These are phyloP conservation scores for Limnodromus scolopaceus DNA, from an alignment of 2,797 vertebrate genomes.

Conservation along the genomic window DNA sequence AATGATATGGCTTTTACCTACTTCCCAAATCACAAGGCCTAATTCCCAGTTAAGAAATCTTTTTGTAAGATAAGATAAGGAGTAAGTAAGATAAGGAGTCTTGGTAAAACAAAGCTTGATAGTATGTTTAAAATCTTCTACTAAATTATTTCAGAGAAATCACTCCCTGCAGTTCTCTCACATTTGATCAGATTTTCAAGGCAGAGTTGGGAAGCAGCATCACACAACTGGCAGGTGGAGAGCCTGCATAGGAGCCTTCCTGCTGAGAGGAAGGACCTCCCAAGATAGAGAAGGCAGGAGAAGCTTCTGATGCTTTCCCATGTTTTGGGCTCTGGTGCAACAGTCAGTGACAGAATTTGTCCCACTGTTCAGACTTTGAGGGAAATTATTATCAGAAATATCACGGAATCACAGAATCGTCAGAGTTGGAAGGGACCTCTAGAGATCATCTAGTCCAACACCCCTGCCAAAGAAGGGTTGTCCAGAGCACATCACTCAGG, in stretches of 20 bases:
- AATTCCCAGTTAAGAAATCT: not conserved
- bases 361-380: not conserved
- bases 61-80: not conserved
- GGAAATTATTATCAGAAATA: not conserved
- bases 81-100: not conserved
- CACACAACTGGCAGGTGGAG: not conserved
- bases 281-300: not conserved
- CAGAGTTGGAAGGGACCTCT: too few species aligned
- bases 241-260: rapidly evolving
- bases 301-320: not conserved
- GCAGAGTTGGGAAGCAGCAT: not conserved
- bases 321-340: not conserved
- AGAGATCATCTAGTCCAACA: too few species aligned
- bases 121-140: not conserved
- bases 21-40: not conserved
- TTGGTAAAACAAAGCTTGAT: not conserved
- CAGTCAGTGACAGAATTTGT: not conserved
- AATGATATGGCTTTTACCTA: not conserved
- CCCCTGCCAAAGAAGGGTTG: too few species aligned
- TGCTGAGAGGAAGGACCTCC: not conserved
- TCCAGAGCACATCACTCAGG: too few species aligned
- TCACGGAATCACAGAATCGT: too few species aligned
- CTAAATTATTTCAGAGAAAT: not conserved
- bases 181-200: not conserved
- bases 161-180: not conserved